Conservation (phyloP, 2,113 vertebrate species). For the Saccopteryx bilineata region DNA sequence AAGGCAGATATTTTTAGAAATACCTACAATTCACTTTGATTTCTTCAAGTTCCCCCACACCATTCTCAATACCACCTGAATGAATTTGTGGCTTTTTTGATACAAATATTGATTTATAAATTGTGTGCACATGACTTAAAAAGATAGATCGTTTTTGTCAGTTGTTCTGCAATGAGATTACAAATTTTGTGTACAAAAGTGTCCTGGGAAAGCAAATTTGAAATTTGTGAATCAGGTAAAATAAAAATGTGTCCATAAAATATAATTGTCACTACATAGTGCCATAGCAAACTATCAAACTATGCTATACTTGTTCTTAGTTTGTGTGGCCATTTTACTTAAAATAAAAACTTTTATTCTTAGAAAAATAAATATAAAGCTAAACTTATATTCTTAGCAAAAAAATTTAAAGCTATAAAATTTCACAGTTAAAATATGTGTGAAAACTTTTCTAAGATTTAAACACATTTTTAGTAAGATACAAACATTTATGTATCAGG, state of each 20-base stretch:
- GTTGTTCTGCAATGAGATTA: neutral
- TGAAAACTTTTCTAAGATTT: slow-evolving; percentile 32
- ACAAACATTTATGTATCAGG: slow-evolving; percentile 24
- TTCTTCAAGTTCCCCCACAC: neutral
- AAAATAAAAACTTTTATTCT: slow-evolving; percentile 45
- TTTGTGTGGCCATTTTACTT: slow-evolving; percentile 11
- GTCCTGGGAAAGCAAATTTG: neutral
- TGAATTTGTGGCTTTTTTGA: neutral
- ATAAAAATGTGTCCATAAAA: neutral
- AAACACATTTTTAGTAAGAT: slow-evolving; percentile 66
- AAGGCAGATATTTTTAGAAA: neutral
- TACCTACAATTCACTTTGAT: neutral
- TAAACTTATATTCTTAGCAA: slow-evolving; percentile 54
- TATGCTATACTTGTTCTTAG: neutral
- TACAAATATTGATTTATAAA: neutral
- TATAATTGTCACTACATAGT: neutral
- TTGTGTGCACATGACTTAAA: neutral
- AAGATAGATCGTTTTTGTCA: neutral
- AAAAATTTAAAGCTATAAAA: slow-evolving; percentile 49
- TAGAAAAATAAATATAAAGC: slow-evolving; percentile 48
- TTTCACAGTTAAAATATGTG: neutral
- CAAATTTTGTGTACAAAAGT: neutral
- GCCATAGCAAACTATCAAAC: slow-evolving; percentile 31
- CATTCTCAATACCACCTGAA: neutral
- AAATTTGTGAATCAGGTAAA: neutral